Evolutionary conservation across 1,140 invertebrate genomes (phyloP).

Genomic region (Choristoneura fumiferana): DNA sequence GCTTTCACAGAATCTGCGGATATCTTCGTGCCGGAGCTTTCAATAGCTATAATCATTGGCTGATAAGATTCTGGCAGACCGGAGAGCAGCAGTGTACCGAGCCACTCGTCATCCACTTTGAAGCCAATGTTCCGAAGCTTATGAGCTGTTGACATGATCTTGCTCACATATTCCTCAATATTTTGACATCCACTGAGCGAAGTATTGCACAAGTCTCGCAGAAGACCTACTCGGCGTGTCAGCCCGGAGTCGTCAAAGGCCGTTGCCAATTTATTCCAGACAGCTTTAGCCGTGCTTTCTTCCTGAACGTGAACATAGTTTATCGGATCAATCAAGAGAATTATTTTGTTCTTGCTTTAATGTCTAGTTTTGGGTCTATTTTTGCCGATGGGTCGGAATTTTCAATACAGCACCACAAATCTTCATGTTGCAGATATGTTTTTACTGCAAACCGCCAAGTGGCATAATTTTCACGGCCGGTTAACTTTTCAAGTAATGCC

Average conservation of each 20-base stretch:
- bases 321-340: neutral
- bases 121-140: slow-evolving; percentile 39
- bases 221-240: slow-evolving; percentile 7
- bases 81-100: slow-evolving; percentile 31
- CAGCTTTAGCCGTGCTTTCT: neutral
- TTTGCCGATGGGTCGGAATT: too few relatives aligned
- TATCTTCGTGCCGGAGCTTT: slow-evolving; percentile 17
- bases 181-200: neutral
- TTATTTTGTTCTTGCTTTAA: slow-evolving; percentile 1
- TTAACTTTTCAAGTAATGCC: slow-evolving; percentile 29
- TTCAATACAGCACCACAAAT: slow-evolving; percentile 27
- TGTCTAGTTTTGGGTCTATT: neutral
- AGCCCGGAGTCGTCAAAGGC: slow-evolving; percentile 21
- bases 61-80: slow-evolving; percentile 40
- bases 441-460: slow-evolving; percentile 32
- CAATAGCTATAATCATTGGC: slow-evolving; percentile 39
- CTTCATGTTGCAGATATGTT: slow-evolving; percentile 32
- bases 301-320: slow-evolving; percentile 14
- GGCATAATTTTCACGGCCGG: slow-evolving; percentile 29
- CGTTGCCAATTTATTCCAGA: slow-evolving; percentile 1
- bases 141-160: slow-evolving; percentile 42
- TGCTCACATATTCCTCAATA: slow-evolving; percentile 33
- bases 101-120: slow-evolving; percentile 35
- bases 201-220: slow-evolving; percentile 19
- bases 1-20: slow-evolving; percentile 25